Base-by-base conservation (phyloP, 2,888 invertebrate species). In the Uropetala carovei region DNA sequence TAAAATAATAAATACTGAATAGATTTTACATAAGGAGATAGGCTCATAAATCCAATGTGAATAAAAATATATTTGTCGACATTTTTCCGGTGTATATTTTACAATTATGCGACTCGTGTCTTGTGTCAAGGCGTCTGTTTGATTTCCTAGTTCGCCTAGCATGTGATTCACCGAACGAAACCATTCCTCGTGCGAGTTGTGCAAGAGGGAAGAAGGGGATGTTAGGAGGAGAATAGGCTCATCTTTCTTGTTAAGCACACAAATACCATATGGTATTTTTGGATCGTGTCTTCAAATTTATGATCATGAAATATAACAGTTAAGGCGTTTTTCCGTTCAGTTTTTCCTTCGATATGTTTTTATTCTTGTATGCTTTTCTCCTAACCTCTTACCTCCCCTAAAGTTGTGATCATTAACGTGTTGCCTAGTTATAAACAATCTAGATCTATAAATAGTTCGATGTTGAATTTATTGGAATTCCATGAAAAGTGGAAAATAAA, bases 271-370 rank as follows among this genome's bases (percentile, higher is more conserved):
- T 27, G 75, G 4, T 75, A 75, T 75, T 75, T 75, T 27, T 4
- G 75, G 75, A 75, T 0, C 75, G 18, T 27, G n/a, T 22, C 75
- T 18, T 75, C 4, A 75, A 75, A 75, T 75, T 75, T 75, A 75
- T 75, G 18, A 22, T 75, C n/a, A 75, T 75, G 75, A 75, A 75
- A 75, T 75, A 27, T 75, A 75, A 75, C 27, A 75, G 75, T 75
- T 75, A 27, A 27, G 75, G 75, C 27, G 27, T 75, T 3, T 75
- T 75, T 27, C 13, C 75, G 27, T 75, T 75, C 27, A 27, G 75
- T 75, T 75, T 75, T 75, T 22, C 27, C n/a, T 75, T 75, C 75
- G 75, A 27, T 27, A 75, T 27, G 13, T 27, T 75, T 75, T 22
- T 27, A 75, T 75, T 27, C 4, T 75, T 75, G 75, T 22, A 13